Conservation (phyloP, 2,797 vertebrate genomes). For the Sebastes steindachneri region DNA sequence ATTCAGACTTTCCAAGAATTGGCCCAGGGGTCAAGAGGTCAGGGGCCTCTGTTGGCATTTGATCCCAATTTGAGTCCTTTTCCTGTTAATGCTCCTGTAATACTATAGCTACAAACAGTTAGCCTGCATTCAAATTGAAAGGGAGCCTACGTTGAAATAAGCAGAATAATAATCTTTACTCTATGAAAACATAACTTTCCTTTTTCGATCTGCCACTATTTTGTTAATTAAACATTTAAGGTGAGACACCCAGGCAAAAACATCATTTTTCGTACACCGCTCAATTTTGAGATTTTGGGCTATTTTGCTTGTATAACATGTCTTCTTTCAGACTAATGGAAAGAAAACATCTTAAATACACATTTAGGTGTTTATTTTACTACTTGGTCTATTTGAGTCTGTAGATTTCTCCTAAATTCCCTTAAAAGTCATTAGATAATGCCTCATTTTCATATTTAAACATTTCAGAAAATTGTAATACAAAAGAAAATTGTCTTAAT, state of each 20-base stretch:
- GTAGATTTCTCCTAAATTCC: no score
- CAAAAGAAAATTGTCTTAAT: no score
- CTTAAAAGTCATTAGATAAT: no score
- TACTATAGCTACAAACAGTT: not conserved
- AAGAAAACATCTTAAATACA: no score
- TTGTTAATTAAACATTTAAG: no score
- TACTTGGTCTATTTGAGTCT: no score
- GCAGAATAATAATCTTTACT: not conserved
- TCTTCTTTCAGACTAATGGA: no score
- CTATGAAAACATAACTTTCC: not conserved
- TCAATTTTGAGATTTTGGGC: no score
- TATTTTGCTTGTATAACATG: no score
- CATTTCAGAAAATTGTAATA: no score
- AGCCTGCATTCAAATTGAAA: not conserved
- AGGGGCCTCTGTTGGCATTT: not conserved
- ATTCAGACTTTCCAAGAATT: slow-evolving; percentile 35
- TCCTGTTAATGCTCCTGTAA: not conserved
- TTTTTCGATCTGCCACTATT: not conserved
- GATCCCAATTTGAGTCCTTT: not conserved
- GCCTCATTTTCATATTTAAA: rapidly evolving
- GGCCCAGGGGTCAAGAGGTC: not conserved
- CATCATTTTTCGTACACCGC: rapidly evolving
- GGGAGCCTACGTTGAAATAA: not conserved
- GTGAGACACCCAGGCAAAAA: no score
- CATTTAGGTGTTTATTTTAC: no score